Evolutionary conservation across 2,888 invertebrate species (phyloP).

Genomic region (Choristoneura rosaceana): DNA sequence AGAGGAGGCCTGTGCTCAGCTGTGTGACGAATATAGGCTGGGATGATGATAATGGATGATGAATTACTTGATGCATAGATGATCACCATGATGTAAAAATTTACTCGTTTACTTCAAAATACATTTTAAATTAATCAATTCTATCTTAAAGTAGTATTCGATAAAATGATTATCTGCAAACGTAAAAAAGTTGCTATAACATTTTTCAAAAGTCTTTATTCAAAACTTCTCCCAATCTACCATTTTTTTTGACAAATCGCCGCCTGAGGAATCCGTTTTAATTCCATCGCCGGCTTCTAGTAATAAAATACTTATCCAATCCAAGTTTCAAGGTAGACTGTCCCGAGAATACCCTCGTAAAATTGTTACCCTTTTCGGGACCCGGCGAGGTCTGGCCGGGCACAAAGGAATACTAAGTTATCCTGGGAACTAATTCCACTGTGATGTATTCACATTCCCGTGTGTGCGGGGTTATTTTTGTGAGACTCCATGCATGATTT

Average conservation of each 20-base stretch:
- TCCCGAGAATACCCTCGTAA: slow-evolving; percentile 12
- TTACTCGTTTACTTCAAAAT: too few species aligned
- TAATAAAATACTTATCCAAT: slow-evolving; percentile 9
- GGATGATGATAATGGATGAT: too few species aligned
- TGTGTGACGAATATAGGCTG: too few species aligned
- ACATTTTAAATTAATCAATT: too few species aligned
- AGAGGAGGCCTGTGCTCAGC: too few species aligned
- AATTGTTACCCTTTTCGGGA: slow-evolving; percentile 3
- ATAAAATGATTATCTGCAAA: too few species aligned
- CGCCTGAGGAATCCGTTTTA: not conserved
- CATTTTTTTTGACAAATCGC: not conserved
- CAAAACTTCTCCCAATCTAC: not conserved
- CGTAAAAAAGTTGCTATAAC: too few species aligned
- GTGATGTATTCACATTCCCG: not conserved
- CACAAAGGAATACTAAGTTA: slow-evolving; percentile 9
- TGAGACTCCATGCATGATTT: not conserved
- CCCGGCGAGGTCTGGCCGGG: not conserved
- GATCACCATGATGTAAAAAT: too few species aligned
- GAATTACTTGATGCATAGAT: too few species aligned
- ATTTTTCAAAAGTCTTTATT: too few species aligned
- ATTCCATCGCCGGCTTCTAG: not conserved
- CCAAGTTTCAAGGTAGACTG: slow-evolving; percentile 1
- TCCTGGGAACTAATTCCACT: slow-evolving; percentile 8
- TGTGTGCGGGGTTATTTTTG: not conserved
- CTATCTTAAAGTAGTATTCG: too few species aligned